Base-by-base conservation (phyloP, 1,140 invertebrate genomes). In the Drosophila punjabiensis region DNA sequence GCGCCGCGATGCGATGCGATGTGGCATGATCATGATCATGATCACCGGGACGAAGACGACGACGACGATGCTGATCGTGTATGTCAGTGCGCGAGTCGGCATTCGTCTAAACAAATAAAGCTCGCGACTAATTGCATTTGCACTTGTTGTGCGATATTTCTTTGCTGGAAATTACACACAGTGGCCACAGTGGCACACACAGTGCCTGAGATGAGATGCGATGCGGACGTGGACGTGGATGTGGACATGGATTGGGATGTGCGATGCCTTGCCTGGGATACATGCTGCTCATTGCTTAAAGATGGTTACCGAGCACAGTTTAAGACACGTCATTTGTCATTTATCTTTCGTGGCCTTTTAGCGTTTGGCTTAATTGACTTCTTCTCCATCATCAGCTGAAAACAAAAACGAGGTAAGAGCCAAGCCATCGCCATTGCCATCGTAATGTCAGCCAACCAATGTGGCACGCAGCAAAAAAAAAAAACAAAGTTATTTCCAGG, bases 111-210 rank as follows among this genome's bases (percentile, higher is more conserved):
- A 89, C 86, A 89, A 90, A 89, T 89, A 89, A 89, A 89, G 86
- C 82, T 58, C 47, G 79, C 68, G 77, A 91, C 86, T 89, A 89
- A 89, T 89, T 89, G 86, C 86, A 90, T 89, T 89, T 89, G 86
- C 86, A 89, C 86, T 89, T 89, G 81, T 82, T 89, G 82, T 90
- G 86, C 85, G 85, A 90, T 89, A 89, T 89, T 90, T 89, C 85
- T 85, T 85, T 90, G 85, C 88, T 82, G 59, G 76, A 89, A 81
- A 81, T 85, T 81, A 76, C 77, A 84, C 37, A 45, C 39, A 58
- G 55, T 86, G 81, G 77, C 75, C 63, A 76, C 79, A 82, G 69
- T 60, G 62, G 39, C 47, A n/a, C n/a, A n/a, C 48, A 9, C 48
- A 20, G 55, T 18, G 52, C 13, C 30, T 14, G n/a, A 14, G 52